Base-by-base conservation (phyloP, 92 coral and sea anemone species). In the Metridium senile region DNA sequence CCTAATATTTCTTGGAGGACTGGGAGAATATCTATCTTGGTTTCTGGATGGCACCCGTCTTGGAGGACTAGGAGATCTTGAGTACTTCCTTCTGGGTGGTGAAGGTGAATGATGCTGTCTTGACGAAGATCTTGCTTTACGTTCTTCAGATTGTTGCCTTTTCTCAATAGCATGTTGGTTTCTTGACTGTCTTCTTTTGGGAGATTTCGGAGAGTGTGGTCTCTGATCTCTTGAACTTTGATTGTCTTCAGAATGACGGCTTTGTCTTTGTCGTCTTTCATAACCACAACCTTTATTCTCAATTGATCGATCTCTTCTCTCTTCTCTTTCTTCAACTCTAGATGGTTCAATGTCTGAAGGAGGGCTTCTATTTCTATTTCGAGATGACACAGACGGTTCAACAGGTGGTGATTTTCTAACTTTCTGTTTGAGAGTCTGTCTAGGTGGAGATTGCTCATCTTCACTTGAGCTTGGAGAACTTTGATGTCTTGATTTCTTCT, bases 361-460 rank as follows among this genome's bases (percentile, higher is more conserved):
- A 2, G 27, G 71, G n/a, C 62, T 63, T 63, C 64, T 47, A 9
- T 62, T 63, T 33, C 39, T 35, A 25, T 52, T 22, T 1, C 21
- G 0, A 13, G 32, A 58, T 2, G 68, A 28, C 35, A 23, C 19
- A 25, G 29, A 47, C 18, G n/a, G 22, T 67, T 47, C 51, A 13
- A 32, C 75, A 31, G 77, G 76, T 9, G 84, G 69, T 39, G 61
- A 28, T 21, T 70, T 68, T 45, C 71, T 62, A 3, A 58, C 62
- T 79, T 28, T 66, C 26, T 34, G 53, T 53, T 78, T 81, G 17
- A 72, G 66, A 59, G 75, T 82, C 67, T 77, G 72, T 78, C 52
- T 91, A 80, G 75, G 82, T 39, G 62, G 85, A 19, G 97, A 86
- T 20, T 84, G 68, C 28, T 74, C 85, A 21, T 80, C 69, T 19